Conservation (phyloP, 1,140 invertebrate species). For the Papilio helenus region DNA sequence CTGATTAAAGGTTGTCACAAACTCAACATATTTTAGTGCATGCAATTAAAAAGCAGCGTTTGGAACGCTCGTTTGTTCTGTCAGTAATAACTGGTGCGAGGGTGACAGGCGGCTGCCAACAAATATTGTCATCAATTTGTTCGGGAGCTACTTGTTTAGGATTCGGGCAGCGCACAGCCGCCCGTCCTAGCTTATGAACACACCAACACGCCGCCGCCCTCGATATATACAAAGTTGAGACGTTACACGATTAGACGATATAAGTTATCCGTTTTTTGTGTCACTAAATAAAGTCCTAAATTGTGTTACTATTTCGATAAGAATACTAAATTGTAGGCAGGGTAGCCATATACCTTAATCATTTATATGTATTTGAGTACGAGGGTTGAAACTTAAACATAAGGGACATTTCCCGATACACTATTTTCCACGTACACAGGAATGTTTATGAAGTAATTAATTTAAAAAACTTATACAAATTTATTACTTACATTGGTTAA, state of each 20-base stretch:
- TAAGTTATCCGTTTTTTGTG: conserved; percentile 58
- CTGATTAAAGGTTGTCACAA: neutral
- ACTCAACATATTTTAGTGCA: neutral
- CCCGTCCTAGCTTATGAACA: conserved; percentile 69
- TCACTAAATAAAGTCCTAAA: conserved; percentile 11
- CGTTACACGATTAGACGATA: conserved; percentile 71
- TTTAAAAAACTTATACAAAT: neutral
- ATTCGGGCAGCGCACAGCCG: conserved; percentile 64
- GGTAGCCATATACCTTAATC: neutral
- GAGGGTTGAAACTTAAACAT: neutral
- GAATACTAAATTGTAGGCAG: neutral
- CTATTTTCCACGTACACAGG: neutral
- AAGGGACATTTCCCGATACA: neutral
- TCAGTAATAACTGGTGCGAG: conserved; percentile 61
- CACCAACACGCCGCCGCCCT: conserved; percentile 43
- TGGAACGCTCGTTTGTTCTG: conserved; percentile 44
- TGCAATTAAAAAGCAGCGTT: conserved; percentile 37
- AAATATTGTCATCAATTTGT: conserved; percentile 80
- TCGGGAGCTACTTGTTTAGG: conserved; percentile 65
- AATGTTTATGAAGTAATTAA: neutral
- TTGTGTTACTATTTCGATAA: neutral
- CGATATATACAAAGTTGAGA: conserved; percentile 78
- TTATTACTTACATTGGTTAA: neutral
- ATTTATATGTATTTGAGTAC: neutral
- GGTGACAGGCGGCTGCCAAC: conserved; percentile 69